Base-by-base conservation (phyloP, 2,113 vertebrate genomes). In the Oostethus manadensis region DNA sequence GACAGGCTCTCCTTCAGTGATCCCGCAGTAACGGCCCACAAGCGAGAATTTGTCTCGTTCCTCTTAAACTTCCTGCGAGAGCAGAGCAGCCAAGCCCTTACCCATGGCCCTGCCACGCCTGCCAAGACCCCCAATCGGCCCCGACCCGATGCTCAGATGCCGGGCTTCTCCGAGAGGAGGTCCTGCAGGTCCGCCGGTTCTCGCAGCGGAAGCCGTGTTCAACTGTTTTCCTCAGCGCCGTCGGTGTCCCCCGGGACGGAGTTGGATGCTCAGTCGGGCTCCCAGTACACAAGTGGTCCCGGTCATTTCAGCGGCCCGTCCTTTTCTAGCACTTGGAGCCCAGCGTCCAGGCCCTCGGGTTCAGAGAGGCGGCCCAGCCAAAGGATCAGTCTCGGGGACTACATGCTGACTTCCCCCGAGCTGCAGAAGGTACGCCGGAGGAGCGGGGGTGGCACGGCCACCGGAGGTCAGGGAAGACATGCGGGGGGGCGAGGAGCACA, bases 21-120 rank as follows among this genome's bases (percentile, higher is more conserved):
- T 29, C 68, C 80, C 6, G 78, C 81, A 7, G 18, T 79, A n/a
- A 72, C 80, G 8, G 84, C 93, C 0, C 89, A 91, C 70, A 93
- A 89, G 71, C 93, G 93, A 56, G 94, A 97, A 67, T 98, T 99
- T 83, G 93, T 98, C 67, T 91, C 94, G 62, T 99, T 94, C 77
- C 85, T 99, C 56, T 83, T 99, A 18, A 97, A 98, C 79, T 99
- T 97, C 84, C 88, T 99, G 74, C 88, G 94, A 66, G 95, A 98
- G 59, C 95, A 99, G 80, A 96, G 94, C 78, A 91, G 92, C 72
- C 92, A 91, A 54, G 89, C 94, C 43, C 86, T 98, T 40, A 93
- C 93, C 48, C 92, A 97, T 79, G 94, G 94, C 3, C 94, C 94
- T 1, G 83, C 94, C 43, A 97, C 95, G 0, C 97, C 97, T 6